Conservation (phyloP, 2,113 vertebrate species). For the Sphaerodactylus townsendi region DNA sequence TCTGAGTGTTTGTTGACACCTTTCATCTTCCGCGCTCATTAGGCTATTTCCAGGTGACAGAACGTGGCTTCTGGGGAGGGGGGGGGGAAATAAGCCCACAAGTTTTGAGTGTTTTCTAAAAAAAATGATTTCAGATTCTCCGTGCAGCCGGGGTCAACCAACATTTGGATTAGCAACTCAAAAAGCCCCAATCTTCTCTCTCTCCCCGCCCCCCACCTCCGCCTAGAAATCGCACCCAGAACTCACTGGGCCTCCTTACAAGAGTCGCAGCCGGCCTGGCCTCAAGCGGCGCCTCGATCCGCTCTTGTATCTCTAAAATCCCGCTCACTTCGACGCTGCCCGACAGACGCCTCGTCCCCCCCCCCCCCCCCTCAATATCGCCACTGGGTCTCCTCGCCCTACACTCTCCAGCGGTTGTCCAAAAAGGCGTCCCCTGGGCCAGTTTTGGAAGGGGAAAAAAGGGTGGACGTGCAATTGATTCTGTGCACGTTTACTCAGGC, state of each 20-base stretch:
- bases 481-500: not conserved
- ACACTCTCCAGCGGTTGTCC: not conserved
- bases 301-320: no score
- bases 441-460: not conserved
- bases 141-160: not conserved
- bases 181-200: no score
- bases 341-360: not conserved
- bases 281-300: not conserved
- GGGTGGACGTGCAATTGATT: not conserved
- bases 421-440: not conserved
- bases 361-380: not conserved
- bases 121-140: not conserved
- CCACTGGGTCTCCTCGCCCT: not conserved
- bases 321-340: not conserved
- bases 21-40: constrained; percentile 27
- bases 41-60: constrained; percentile 42
- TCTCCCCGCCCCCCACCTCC: not conserved
- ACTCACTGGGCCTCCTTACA: not conserved
- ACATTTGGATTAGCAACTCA: not conserved
- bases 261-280: not conserved
- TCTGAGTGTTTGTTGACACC: constrained; percentile 28
- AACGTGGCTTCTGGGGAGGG: not conserved
- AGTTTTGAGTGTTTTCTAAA: not conserved
- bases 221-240: not conserved
- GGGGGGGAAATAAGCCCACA: not conserved